phyloP scores from a whole-genome alignment of 2,113 vertebrate genomes.

The Myrmophylax atrothorax region DNA sequence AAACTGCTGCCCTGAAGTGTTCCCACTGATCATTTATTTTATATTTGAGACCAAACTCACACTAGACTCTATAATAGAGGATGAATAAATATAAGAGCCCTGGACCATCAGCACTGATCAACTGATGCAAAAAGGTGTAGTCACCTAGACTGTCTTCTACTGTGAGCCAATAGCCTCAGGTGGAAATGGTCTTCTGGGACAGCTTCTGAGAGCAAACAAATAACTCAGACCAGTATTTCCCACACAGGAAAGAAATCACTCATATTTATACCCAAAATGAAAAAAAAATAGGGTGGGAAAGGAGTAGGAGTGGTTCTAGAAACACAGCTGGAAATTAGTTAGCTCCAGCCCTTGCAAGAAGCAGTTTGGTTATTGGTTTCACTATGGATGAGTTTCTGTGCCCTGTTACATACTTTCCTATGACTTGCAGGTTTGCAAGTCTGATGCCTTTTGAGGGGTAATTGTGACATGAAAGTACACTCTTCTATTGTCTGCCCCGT shows the following conservation, averaged over 20 bases:
- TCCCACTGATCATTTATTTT: not conserved
- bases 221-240: not conserved
- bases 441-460: not conserved
- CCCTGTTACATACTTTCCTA: not conserved
- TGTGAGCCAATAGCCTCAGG: not conserved
- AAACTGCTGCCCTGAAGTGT: not conserved
- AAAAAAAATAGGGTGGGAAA: not conserved
- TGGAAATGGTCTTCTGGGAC: not conserved
- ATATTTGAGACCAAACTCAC: not conserved
- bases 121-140: rapidly evolving
- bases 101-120: not conserved
- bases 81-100: not conserved
- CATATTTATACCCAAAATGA: not conserved
- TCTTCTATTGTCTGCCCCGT: not conserved
- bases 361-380: not conserved
- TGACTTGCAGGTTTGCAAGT: not conserved
- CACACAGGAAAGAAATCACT: not conserved
- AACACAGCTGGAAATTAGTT: not conserved
- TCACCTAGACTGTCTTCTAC: not conserved
- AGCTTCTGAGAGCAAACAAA: not conserved
- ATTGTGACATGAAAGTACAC: not conserved
- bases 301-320: not conserved
- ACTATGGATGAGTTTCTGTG: not conserved
- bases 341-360: not conserved
- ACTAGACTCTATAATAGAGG: not conserved